Percentiles rank a stretch among this genome's conserved stretches.
Evolutionary conservation across 2,888 invertebrate species (phyloP).

Genomic region (Icerya purchasi): DNA sequence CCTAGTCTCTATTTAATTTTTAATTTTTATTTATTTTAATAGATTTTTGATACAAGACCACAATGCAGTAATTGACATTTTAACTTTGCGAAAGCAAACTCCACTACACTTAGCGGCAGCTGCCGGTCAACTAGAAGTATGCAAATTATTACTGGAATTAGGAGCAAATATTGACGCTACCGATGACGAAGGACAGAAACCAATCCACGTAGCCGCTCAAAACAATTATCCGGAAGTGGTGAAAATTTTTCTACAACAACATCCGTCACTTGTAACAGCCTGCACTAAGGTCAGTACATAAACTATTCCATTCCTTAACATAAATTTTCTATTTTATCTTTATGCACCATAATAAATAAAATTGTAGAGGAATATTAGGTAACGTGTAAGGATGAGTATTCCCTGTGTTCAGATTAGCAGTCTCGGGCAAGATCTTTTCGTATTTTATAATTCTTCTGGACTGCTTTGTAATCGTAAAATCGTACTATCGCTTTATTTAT

Average conservation of each 20-base stretch:
- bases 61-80: slow-evolving; percentile 82
- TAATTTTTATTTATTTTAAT: no score
- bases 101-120: slow-evolving; percentile 93
- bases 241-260: slow-evolving; percentile 85
- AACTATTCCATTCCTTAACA: no score
- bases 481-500: no score
- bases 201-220: slow-evolving; percentile 90
- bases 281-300: slow-evolving; percentile 50
- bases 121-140: slow-evolving; percentile 88
- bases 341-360: background rate
- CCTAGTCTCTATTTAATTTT: no score
- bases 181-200: slow-evolving; percentile 88
- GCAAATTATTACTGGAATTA: slow-evolving; percentile 68
- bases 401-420: background rate
- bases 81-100: slow-evolving; percentile 88
- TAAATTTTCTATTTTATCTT: background rate
- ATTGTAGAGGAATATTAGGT: background rate
- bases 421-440: background rate
- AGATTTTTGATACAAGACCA: slow-evolving; percentile 86
- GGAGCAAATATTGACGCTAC: slow-evolving; percentile 91
- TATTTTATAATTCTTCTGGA: background rate
- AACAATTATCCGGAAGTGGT: slow-evolving; percentile 97
- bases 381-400: background rate
- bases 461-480: no score
- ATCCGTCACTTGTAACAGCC: slow-evolving; percentile 82